Conservation (phyloP, 2,888 invertebrate species). For the Lysandra bellargus region DNA sequence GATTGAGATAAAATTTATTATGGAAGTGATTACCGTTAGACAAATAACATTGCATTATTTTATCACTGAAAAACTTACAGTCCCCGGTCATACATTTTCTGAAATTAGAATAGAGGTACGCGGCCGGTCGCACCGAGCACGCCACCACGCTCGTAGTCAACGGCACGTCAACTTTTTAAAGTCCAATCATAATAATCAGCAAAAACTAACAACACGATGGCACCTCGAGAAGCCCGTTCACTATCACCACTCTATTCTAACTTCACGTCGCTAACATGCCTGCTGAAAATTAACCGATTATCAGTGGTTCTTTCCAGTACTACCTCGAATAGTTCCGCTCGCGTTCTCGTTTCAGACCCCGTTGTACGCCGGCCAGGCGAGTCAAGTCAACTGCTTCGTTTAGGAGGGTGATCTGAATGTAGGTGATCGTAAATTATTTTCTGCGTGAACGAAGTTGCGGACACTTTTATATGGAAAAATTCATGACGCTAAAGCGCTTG, state of each 20-base stretch:
- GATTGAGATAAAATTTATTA: too few relatives aligned
- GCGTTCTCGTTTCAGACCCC: constrained; percentile 88
- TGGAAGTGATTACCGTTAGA: too few relatives aligned
- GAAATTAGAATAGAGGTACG: constrained; percentile 49
- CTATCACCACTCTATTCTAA: constrained; percentile 57
- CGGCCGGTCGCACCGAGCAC: constrained; percentile 82
- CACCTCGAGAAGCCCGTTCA: constrained; percentile 53
- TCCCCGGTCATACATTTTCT: too few relatives aligned
- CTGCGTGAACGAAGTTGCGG: too few relatives aligned
- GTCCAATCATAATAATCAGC: constrained; percentile 49
- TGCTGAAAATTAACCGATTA: constrained; percentile 52
- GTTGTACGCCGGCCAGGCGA: constrained; percentile 88
- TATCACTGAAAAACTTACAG: too few relatives aligned
- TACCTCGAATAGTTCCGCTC: constrained; percentile 87
- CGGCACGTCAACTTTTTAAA: constrained; percentile 72
- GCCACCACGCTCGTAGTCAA: constrained; percentile 83
- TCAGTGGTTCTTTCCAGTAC: constrained; percentile 84
- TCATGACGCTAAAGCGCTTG: too few relatives aligned
- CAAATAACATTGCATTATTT: too few relatives aligned
- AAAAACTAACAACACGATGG: constrained; percentile 72
- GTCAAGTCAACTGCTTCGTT: constrained; percentile 85
- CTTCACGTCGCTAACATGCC: constrained; percentile 71
- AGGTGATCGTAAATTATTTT: too few relatives aligned
- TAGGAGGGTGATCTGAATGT: constrained; percentile 82
- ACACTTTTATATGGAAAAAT: too few relatives aligned